Evolutionary conservation across 2,113 vertebrate genomes (phyloP).

Genomic region (Sardina pilchardus): DNA sequence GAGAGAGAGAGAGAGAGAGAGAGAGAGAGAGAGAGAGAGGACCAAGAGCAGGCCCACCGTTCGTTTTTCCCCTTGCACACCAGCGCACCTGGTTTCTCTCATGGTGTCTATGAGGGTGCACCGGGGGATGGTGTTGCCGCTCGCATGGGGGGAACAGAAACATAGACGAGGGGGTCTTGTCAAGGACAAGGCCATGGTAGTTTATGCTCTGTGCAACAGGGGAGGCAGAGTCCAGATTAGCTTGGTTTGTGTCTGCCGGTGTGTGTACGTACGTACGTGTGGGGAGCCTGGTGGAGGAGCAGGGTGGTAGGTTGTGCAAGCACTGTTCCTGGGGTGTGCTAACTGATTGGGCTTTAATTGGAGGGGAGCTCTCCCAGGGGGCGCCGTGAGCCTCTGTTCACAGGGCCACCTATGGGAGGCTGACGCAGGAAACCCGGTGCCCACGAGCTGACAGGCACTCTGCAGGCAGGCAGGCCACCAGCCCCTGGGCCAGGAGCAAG

Average conservation of each 20-base stretch:
- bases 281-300: conserved; percentile 28
- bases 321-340: conserved; percentile 52
- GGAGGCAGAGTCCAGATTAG: conserved; percentile 39
- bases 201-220: conserved; percentile 49
- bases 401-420: conserved; percentile 60
- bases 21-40: conserved; percentile 39
- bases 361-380: conserved; percentile 60
- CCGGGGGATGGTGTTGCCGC: conserved; percentile 21
- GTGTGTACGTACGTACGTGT: conserved; percentile 22
- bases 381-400: conserved; percentile 33
- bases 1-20: conserved; percentile 49
- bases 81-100: conserved; percentile 72
- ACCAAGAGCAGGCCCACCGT: conserved; percentile 41
- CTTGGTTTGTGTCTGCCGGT: conserved; percentile 57
- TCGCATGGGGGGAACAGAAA: conserved; percentile 8
- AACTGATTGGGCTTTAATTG: conserved; percentile 76
- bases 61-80: conserved; percentile 50
- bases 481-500: too few species aligned
- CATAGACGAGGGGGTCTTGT: conserved; percentile 56
- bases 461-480: not conserved
- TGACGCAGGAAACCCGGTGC: conserved; percentile 60
- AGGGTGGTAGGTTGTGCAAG: conserved; percentile 18
- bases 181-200: conserved; percentile 70
- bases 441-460: conserved; percentile 44
- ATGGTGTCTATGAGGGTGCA: conserved; percentile 45